phyloP scores from a whole-genome alignment of 30 jellyfish, hydroid and myxozoan species.

The Aurelia sp. region DNA sequence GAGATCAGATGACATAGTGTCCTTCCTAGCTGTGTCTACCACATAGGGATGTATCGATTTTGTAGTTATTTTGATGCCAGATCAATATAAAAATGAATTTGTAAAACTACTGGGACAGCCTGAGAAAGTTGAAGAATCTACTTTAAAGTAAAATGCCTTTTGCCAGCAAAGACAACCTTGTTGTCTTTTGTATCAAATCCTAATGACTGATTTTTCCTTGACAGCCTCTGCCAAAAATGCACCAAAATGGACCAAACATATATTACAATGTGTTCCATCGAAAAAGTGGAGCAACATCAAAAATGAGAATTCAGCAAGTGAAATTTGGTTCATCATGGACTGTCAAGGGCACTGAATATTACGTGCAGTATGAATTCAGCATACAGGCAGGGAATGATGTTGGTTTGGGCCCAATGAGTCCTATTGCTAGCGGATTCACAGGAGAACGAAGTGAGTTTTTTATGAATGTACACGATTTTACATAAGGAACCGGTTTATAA shows the following conservation, averaged over 20 bases:
- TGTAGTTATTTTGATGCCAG: no score
- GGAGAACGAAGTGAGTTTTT: constrained; percentile 94
- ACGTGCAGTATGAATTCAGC: constrained; percentile 78
- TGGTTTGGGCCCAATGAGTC: constrained; percentile 93
- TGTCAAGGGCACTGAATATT: constrained; percentile 74
- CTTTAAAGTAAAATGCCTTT: no score
- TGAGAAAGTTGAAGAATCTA: no score
- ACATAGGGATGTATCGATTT: no score
- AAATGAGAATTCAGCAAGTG: constrained; percentile 64
- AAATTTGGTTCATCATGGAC: constrained; percentile 59
- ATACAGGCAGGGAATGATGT: constrained; percentile 88
- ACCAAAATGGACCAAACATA: constrained; percentile 89
- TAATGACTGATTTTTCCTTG: neutral
- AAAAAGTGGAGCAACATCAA: constrained; percentile 43
- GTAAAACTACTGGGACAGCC: no score
- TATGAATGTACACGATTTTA: no score
- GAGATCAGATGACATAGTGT: no score
- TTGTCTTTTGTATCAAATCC: no score
- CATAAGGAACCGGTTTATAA: no score
- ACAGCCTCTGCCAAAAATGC: constrained; percentile 75
- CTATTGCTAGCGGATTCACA: constrained; percentile 81
- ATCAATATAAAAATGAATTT: no score
- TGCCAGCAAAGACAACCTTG: no score
- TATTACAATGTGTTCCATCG: constrained; percentile 82
- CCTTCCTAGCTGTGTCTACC: no score